These are phyloP conservation scores for Penaeus chinensis DNA, from an alignment of 1,140 invertebrate species.

Conservation along the genomic window DNA sequence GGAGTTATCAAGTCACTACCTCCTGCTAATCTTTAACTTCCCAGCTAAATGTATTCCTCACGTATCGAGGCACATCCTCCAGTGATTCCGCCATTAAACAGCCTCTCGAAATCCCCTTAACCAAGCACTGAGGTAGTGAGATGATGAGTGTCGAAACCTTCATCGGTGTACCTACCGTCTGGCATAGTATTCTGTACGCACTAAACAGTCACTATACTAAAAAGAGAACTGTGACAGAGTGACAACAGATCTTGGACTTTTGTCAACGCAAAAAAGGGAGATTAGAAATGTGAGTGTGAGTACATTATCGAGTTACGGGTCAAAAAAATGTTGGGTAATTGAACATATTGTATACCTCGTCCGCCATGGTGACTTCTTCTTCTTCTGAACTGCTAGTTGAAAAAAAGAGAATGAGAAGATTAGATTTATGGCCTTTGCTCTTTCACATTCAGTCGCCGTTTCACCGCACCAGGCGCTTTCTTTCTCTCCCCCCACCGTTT, in stretches of 20 bases:
- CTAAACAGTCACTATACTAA: not conserved
- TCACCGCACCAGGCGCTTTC: not conserved
- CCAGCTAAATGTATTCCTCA: no score
- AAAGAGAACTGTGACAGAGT: not conserved
- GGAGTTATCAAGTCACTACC: no score
- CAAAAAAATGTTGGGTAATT: not conserved
- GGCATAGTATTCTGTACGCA: no score
- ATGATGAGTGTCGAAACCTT: no score
- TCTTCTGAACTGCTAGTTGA: slow-evolving; percentile 53
- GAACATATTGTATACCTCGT: slow-evolving; percentile 45
- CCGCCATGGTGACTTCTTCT: slow-evolving; percentile 52
- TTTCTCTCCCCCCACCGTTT: not conserved
- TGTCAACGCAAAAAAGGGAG: not conserved
- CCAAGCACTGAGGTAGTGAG: no score
- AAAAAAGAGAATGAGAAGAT: slow-evolving; percentile 38
- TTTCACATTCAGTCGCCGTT: not conserved
- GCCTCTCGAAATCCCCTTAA: no score
- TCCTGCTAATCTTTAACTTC: no score
- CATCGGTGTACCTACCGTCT: no score
- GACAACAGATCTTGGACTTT: not conserved
- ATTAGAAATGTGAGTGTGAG: slow-evolving; percentile 31
- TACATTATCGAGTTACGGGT: slow-evolving; percentile 6
- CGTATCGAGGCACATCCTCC: no score
- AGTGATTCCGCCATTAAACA: no score
- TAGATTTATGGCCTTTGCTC: slow-evolving; percentile 3